Evolutionary conservation across 1,140 invertebrate species (phyloP), one percentile per base, ranked within the genome.

Genomic region (Neelides sp.): DNA sequence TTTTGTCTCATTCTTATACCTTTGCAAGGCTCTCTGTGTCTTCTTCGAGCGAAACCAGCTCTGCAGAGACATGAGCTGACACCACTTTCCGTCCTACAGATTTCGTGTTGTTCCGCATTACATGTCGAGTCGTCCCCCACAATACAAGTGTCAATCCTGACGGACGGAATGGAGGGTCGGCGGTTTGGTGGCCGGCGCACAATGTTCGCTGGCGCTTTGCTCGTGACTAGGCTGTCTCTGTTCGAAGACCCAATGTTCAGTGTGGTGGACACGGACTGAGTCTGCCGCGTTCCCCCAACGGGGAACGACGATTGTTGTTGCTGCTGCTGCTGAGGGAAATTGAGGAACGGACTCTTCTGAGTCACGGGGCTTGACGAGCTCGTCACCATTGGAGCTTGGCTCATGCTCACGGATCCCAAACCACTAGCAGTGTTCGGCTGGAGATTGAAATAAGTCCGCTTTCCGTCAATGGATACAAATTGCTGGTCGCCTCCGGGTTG

Each of bases 91-190:
- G 86, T 92, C 51, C 79, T 77, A 65, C 89, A 94, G 39, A 78
- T 77, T 63, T 93, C 89, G 62, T 89, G 83, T 65, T 89, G 82
- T 20, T 82, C 79, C 39, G 77, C 73, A 62, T 91, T 86, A 61
- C 89, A 94, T 0, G 89, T 92, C n/a, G 82, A 80, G 58, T 89
- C 84, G 58, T 94, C 88, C 2, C 88, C 89, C 1, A 92, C 87
- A 22, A 92, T 92, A 61, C 89, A 94, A 8, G 89, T 93, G 65
- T 94, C 89, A 48, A 94, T 93, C 59, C 88, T 65, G 23, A 60
- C 58, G 4, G 56, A 51, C 12, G 56, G 55, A 28, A 58, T 32
- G 7, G 49, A 42, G 1, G 54, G 61, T 26, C 48, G 44, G 7
- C 58, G 20, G 1, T 50, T 53, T 8, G 50, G 13, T n/a, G 57